phyloP scores from a whole-genome alignment of 92 coral and sea anemone species.

The Plumapathes pennacea region DNA sequence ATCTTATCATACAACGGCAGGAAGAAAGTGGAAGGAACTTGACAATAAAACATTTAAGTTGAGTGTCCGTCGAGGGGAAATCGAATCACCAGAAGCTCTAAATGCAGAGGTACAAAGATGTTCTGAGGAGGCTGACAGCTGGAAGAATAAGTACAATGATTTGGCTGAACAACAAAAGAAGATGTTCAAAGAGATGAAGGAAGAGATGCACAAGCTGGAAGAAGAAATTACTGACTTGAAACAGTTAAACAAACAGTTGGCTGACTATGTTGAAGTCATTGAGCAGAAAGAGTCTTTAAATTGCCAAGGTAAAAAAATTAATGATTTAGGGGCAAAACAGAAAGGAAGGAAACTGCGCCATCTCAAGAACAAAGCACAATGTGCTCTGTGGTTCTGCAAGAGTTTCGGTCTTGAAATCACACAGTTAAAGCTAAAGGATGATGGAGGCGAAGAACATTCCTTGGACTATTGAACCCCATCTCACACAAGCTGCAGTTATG shows the following conservation, averaged over 20 bases:
- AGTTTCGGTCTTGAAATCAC: conserved; percentile 52
- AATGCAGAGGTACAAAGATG: conserved; percentile 35
- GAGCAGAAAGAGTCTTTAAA: conserved; percentile 23
- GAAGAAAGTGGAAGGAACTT: conserved; percentile 44
- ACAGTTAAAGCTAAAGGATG: conserved; percentile 26
- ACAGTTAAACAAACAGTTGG: conserved; percentile 39
- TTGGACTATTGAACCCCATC: conserved; percentile 5
- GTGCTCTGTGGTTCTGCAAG: conserved; percentile 60
- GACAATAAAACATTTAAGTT: conserved; percentile 41
- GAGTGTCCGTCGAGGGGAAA: conserved; percentile 51
- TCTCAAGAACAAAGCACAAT: conserved; percentile 49
- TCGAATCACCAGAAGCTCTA: conserved; percentile 32
- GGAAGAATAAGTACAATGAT: conserved; percentile 36
- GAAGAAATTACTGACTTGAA: conserved; percentile 36
- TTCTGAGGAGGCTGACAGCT: conserved; percentile 36
- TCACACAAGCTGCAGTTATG: background rate
- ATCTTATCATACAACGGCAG: conserved; percentile 24
- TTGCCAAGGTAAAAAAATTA: conserved; percentile 35
- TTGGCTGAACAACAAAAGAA: conserved; percentile 44
- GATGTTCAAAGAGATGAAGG: conserved; percentile 42
- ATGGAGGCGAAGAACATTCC: conserved; percentile 17
- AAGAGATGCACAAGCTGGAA: conserved; percentile 29
- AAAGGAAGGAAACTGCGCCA: conserved; percentile 25
- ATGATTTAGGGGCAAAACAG: conserved; percentile 28
- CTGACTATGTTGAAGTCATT: conserved; percentile 44